Conservation (phyloP, 1,140 invertebrate genomes). For the Delia radicum region DNA sequence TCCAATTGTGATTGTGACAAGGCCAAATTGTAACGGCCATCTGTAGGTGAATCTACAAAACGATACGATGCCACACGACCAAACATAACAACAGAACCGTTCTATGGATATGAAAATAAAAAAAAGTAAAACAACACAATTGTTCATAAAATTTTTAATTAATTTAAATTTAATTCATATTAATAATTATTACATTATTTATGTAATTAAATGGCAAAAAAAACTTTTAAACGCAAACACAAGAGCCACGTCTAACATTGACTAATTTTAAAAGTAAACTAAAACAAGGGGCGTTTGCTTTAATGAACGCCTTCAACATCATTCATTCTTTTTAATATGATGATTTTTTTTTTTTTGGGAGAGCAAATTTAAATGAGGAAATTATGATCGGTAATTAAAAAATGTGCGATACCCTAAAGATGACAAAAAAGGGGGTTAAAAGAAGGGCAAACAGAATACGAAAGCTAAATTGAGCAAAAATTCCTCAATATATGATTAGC, state of each 20-base stretch:
- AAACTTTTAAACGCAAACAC: not conserved
- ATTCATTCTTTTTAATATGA: not conserved
- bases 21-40: constrained; percentile 72
- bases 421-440: too few relatives aligned
- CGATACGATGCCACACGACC: constrained; percentile 89
- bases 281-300: constrained; percentile 19
- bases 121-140: not conserved
- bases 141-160: not conserved
- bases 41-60: constrained; percentile 87
- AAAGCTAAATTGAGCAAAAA: too few relatives aligned
- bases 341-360: not conserved
- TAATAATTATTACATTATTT: constrained; percentile 8
- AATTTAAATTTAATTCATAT: not conserved
- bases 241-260: constrained; percentile 18
- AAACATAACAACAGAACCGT: constrained; percentile 86
- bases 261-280: constrained; percentile 21
- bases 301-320: not conserved
- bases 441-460: not conserved
- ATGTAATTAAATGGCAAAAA: not conserved
- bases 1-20: constrained; percentile 68
- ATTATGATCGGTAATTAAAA: too few relatives aligned
- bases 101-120: constrained; percentile 56
- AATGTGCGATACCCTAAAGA: too few relatives aligned
- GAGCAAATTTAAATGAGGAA: not conserved
- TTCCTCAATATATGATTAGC: too few relatives aligned